Percentiles rank a stretch among this genome's conserved stretches.
These are phyloP conservation scores for Saxidomus purpurata DNA, from an alignment of 1,140 invertebrate genomes.

Conservation along the genomic window DNA sequence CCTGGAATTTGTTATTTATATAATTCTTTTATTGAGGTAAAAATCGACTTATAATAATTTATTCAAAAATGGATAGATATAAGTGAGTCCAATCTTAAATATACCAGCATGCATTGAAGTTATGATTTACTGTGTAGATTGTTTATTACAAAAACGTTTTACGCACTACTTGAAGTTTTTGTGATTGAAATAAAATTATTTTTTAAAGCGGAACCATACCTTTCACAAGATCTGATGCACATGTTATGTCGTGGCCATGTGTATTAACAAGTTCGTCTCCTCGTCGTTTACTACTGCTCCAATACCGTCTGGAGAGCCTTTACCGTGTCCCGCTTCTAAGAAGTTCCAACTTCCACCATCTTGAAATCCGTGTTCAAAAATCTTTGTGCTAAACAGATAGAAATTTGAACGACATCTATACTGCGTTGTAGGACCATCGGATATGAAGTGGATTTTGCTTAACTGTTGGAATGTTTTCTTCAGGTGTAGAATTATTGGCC, in stretches of 20 bases:
- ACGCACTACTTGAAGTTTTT: no score
- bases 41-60: no score
- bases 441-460: conserved; percentile 65
- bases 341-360: conserved; percentile 84
- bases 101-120: no score
- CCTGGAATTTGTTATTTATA: no score
- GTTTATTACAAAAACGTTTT: no score
- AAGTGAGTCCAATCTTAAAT: no score
- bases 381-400: conserved; percentile 61
- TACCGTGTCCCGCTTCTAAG: conserved; percentile 84
- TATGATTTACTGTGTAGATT: no score
- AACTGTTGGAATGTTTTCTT: conserved; percentile 50
- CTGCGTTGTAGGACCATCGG: conserved; percentile 72
- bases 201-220: neutral
- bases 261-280: conserved; percentile 48
- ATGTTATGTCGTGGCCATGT: neutral
- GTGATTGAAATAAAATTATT: no score
- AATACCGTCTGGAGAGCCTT: conserved; percentile 86
- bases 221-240: neutral
- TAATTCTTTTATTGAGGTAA: no score
- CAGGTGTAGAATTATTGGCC: conserved; percentile 56
- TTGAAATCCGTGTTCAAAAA: conserved; percentile 71
- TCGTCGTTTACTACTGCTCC: conserved; percentile 84
- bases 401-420: conserved; percentile 69
- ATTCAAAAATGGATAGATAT: no score